These are phyloP conservation scores for Nomada fucata DNA, from an alignment of 2,888 invertebrate species.

Conservation along the genomic window DNA sequence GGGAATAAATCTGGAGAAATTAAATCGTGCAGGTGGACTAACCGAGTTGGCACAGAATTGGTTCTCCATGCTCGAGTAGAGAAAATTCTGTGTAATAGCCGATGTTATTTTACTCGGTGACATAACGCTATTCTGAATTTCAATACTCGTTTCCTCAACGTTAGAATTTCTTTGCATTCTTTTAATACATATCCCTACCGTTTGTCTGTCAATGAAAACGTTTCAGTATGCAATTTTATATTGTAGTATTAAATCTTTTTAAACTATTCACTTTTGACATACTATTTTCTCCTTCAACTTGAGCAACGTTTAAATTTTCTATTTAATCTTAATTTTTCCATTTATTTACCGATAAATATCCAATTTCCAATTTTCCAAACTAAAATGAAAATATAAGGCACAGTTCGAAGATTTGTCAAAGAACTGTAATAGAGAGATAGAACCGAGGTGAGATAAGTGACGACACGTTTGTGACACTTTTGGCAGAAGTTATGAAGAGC, in stretches of 20 bases:
- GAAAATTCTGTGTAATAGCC: slow-evolving; percentile 7
- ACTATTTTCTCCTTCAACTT: neutral
- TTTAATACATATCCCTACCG: too few relatives aligned
- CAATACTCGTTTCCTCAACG: neutral
- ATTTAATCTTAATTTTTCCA: neutral
- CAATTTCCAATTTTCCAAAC: too few relatives aligned
- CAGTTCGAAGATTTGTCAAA: slow-evolving; percentile 4
- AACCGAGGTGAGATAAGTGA: slow-evolving; percentile 21
- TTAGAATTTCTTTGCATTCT: neutral
- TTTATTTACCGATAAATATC: neutral
- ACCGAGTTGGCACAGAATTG: slow-evolving; percentile 35
- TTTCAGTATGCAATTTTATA: too few relatives aligned
- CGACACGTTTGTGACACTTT: slow-evolving; percentile 43
- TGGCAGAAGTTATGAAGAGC: slow-evolving; percentile 45
- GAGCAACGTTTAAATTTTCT: neutral
- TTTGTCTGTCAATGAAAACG: too few relatives aligned
- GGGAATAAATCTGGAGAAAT: slow-evolving; percentile 23
- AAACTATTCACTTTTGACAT: too few relatives aligned
- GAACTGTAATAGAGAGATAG: slow-evolving; percentile 2
- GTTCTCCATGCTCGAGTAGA: slow-evolving; percentile 20
- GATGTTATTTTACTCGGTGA: slow-evolving; percentile 11
- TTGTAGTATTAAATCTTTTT: too few relatives aligned
- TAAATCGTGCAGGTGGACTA: slow-evolving; percentile 5
- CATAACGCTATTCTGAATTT: neutral
- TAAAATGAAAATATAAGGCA: too few relatives aligned